phyloP scores from a whole-genome alignment of 2,888 invertebrate genomes.

The Eumerus sabulonum region DNA sequence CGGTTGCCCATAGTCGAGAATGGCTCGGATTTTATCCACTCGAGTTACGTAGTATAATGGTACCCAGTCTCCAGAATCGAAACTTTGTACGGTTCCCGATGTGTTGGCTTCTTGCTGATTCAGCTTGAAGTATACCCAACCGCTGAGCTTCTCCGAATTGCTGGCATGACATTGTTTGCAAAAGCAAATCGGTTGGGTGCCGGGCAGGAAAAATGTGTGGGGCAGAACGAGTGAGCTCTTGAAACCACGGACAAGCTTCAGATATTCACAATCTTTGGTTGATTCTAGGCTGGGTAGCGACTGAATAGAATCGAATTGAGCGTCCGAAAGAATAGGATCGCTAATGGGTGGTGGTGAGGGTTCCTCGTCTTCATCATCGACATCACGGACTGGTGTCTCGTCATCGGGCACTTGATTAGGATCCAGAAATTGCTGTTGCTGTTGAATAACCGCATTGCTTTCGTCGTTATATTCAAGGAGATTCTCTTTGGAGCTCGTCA shows the following conservation, averaged over 20 bases:
- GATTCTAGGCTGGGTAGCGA: slow-evolving; percentile 74
- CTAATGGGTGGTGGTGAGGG: slow-evolving; percentile 29
- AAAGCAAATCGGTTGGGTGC: slow-evolving; percentile 76
- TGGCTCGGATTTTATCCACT: slow-evolving; percentile 78
- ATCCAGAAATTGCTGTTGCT: slow-evolving; percentile 66
- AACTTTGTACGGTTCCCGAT: slow-evolving; percentile 70
- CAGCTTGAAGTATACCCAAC: slow-evolving; percentile 78
- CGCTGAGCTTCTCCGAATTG: slow-evolving; percentile 75
- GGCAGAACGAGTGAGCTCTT: slow-evolving; percentile 77
- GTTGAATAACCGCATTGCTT: slow-evolving; percentile 71
- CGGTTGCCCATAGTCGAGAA: slow-evolving; percentile 78
- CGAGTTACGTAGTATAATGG: slow-evolving; percentile 78
- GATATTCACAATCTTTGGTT: slow-evolving; percentile 77
- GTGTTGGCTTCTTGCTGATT: slow-evolving; percentile 77
- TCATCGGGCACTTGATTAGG: slow-evolving; percentile 55
- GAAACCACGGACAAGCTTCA: slow-evolving; percentile 77
- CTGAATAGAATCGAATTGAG: slow-evolving; percentile 74
- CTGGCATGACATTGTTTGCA: slow-evolving; percentile 75
- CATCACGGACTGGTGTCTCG: slow-evolving; percentile 40
- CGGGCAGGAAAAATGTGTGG: slow-evolving; percentile 76
- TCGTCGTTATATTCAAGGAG: slow-evolving; percentile 71
- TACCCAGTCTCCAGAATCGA: slow-evolving; percentile 75
- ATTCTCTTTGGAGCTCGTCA: slow-evolving; percentile 71
- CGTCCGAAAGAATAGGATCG: slow-evolving; percentile 65
- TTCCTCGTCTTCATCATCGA: slow-evolving; percentile 47